Base-by-base conservation (phyloP, 35 echinoderm and acorn worm species). In the Chiridota heheva region DNA sequence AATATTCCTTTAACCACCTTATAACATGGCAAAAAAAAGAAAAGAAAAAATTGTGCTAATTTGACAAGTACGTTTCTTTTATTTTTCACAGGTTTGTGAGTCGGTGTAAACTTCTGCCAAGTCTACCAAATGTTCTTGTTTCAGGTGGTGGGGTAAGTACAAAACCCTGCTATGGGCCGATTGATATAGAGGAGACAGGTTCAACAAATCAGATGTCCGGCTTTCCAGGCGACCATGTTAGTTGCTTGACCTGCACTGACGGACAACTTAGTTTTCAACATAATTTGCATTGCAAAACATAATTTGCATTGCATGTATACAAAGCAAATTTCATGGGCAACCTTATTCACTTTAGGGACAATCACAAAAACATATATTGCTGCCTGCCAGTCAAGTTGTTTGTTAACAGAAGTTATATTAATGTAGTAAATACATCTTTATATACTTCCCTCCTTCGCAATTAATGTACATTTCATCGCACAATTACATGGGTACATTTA, bases 61-160 rank as follows among this genome's bases (percentile, higher is more conserved):
- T 36, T 26, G 17, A 3, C 5, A 6, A 6, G 69, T 36, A 37
- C 25, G 7, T 30, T 36, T 37, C 20, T 18, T 7, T 80, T 36
- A 29, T 36, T 61, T n/a, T 12, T 58, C 62, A 20, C 75, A 91
- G 89, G 22, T 83, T 86, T 72, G 74, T 91, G 13, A 86, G 83
- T 42, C 70, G 68, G 43, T 5, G 86, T 35, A 58, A 44, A 18
- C 58, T 91, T 2, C 41, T 91, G 40, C 74, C 82, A 45, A 48
- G 44, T 13, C 20, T 83, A 32, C 44, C 27, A 37, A 66, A 91
- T 60, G 36, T 55, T 20, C 29, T 91, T 8, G 67, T 91, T 6
- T 80, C 89, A 33, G 83, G 73, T 44, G 73, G 44, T 43, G 89
- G 82, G 82, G 88, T 91, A 55, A 85, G 88, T 77, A 7, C 30